Evolutionary conservation across 23 tunicate species (phyloP), one percentile per base, ranked within the genome.

Genomic region (Ciona savignyi): DNA sequence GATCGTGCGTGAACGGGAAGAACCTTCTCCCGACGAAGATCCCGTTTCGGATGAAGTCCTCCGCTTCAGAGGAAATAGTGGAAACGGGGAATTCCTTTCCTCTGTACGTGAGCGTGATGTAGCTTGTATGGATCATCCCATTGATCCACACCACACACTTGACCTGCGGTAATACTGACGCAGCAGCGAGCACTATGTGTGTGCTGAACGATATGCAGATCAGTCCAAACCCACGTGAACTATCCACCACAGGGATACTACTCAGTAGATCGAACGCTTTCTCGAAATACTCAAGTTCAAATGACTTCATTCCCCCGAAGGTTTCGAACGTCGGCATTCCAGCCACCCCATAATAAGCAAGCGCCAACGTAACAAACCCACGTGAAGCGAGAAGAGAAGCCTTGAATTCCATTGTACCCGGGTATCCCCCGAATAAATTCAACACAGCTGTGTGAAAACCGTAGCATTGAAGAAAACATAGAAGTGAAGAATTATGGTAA

Each of bases 341-440:
- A 15, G 70, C 63, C 49, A 26, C 1, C 1, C 82, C 89, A 42
- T 62, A 68, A 71, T 30, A 84, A 6, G 77, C 63, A 21, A 84
- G 31, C 35, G 89, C 81, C 2, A 84, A 27, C 11, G 89, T 34
- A n/a, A 80, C 89, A 63, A 84, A 77, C 0, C 89, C 89, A 71
- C 77, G 89, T 15, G 82, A 77, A 1, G 89, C 77, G 27, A 76
- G 78, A 2, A 84, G 30, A 35, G 89, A 61, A 19, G 82, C 81
- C 63, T 77, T 77, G 65, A 34, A 84, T 62, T 84, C 89, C 60
- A 84, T 15, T 9, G 66, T 51, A 0, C 89, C 89, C 25, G 82
- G 89, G 22, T 2, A 28, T 20, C 82, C 73, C 4, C 89, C 89
- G 64, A 84, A 84, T 51, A 84, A 60, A 24, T 28, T 65, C 24